Base-by-base conservation (phyloP, 2,797 vertebrate genomes). In the Zenarchopterus dispar region DNA sequence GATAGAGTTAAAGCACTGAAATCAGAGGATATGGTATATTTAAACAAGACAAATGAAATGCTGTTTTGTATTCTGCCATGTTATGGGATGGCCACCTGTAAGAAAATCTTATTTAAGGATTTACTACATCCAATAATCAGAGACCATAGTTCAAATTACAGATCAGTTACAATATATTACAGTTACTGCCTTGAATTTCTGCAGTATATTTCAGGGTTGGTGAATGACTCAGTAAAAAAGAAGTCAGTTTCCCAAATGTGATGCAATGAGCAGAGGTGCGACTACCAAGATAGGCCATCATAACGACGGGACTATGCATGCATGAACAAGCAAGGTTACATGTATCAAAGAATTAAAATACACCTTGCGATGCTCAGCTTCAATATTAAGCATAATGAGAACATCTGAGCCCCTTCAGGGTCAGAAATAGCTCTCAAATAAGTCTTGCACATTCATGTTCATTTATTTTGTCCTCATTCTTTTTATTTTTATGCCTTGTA, bases 371-470 rank as follows among this genome's bases (percentile, higher is more conserved):
- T 13, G 54, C 62, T 43, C 44, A 91, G 92, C 85, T 88, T 90
- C 94, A 41, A 86, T 83, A 1, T 89, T 76, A 92, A 50, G 0
- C 8, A 87, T 91, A 67, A 92, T 93, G 91, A 63, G 88, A 84
- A 28, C 85, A 87, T 4, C 90, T 87, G 10, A 49, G 23, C 17
- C 66, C 67, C n/a, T 87, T 82, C 87, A 21, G 91, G 89, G 19
- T 73, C 77, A 46, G 88, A 77, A 52, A 80, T 49, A 54, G 56
- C 70, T 23, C 53, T 36, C 13, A 5, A 33, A 46, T 18, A 1
- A 55, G 43, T 49, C 21, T 56, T 15, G 13, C 21, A 42, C 31
- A 52, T 52, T n/a, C 28, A 28, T 28, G 8, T 55, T 46, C 49
- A 47, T 28, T 31, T 0, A 11, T 36, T 11, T 10, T 36, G 9